Evolutionary conservation across 1,140 invertebrate genomes (phyloP).

Genomic region (Heliconius himera): DNA sequence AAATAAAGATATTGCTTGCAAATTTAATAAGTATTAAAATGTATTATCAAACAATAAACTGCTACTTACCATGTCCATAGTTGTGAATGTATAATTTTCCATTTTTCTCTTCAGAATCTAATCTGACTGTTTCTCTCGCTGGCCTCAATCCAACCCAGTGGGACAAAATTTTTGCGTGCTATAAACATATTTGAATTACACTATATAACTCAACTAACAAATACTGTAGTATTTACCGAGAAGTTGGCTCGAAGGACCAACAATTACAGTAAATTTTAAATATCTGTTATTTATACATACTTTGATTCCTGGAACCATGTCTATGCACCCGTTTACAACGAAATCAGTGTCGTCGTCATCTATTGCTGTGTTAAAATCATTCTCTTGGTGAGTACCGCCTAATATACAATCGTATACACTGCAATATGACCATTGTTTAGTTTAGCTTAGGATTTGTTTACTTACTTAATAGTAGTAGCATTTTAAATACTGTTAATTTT

Average conservation of each 20-base stretch:
- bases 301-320: constrained; percentile 84
- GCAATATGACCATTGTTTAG: constrained; percentile 33
- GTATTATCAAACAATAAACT: background rate
- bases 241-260: background rate
- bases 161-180: constrained; percentile 80
- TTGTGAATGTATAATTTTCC: constrained; percentile 89
- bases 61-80: constrained; percentile 90
- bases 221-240: background rate
- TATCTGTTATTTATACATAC: constrained; percentile 59
- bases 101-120: constrained; percentile 83
- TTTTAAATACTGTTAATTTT: too few species aligned
- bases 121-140: constrained; percentile 83
- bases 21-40: too few species aligned
- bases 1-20: background rate
- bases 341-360: constrained; percentile 83
- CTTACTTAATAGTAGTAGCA: background rate
- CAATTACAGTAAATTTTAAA: background rate
- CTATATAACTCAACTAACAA: background rate
- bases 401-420: constrained; percentile 86
- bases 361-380: constrained; percentile 83
- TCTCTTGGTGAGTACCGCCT: constrained; percentile 88
- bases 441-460: background rate
- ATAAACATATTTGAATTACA: constrained; percentile 28
- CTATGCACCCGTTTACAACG: constrained; percentile 84
- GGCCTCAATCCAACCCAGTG: constrained; percentile 90